These are phyloP conservation scores for Dascillus cervinus DNA, from an alignment of 2,888 invertebrate genomes.

Conservation along the genomic window DNA sequence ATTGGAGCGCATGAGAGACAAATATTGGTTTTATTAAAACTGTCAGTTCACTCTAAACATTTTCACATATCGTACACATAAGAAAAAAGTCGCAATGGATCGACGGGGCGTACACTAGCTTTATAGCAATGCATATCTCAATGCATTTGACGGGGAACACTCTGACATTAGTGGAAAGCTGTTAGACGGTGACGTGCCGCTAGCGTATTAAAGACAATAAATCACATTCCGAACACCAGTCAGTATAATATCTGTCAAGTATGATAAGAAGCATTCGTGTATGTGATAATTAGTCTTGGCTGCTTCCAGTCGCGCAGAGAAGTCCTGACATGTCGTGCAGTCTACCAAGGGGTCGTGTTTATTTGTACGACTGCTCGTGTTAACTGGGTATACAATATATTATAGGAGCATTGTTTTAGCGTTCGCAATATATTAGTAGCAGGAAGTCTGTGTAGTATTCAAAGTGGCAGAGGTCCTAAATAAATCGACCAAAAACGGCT, in stretches of 20 bases:
- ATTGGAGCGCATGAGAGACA: too few relatives aligned
- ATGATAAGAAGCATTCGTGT: slow-evolving; percentile 42
- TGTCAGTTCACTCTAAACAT: too few relatives aligned
- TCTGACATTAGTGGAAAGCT: slow-evolving; percentile 26
- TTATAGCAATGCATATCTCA: slow-evolving; percentile 25
- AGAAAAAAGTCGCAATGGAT: too few relatives aligned
- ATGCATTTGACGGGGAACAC: slow-evolving; percentile 35
- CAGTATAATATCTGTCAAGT: slow-evolving; percentile 42
- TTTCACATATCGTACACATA: too few relatives aligned
- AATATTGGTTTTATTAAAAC: too few relatives aligned
- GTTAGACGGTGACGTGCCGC: slow-evolving; percentile 22
- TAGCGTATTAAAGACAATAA: slow-evolving; percentile 15
- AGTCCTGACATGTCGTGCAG: slow-evolving; percentile 29
- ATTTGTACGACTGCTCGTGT: slow-evolving; percentile 25
- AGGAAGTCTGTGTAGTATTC: slow-evolving; percentile 11
- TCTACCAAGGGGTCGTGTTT: slow-evolving; percentile 18
- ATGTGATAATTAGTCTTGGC: slow-evolving; percentile 42
- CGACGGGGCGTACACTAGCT: too few relatives aligned
- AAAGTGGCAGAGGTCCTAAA: too few relatives aligned
- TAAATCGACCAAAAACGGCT: too few relatives aligned
- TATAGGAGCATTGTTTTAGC: slow-evolving; percentile 38
- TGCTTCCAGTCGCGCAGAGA: slow-evolving; percentile 30
- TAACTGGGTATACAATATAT: slow-evolving; percentile 36
- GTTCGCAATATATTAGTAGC: slow-evolving; percentile 29
- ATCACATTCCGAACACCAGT: slow-evolving; percentile 32